Conservation (phyloP, 1,140 invertebrate genomes). For the Drosophila lacertosa region DNA sequence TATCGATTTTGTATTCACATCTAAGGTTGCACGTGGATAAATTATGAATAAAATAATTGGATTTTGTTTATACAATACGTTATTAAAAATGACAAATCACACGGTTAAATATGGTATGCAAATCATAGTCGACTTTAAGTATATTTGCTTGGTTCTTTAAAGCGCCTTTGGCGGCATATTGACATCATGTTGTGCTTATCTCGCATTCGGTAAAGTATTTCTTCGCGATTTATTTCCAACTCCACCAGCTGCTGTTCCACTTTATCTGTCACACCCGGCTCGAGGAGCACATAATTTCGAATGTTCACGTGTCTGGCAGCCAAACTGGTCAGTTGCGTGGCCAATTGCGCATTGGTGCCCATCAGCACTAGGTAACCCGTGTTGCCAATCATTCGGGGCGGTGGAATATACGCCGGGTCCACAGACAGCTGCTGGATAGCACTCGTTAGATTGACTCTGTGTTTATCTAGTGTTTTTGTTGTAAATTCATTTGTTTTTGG, state of each 20-base stretch:
- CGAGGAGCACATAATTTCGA: slow-evolving; percentile 4
- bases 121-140: no score
- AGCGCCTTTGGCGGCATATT: not conserved
- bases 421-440: slow-evolving; percentile 5
- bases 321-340: slow-evolving; percentile 28
- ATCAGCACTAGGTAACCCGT: slow-evolving; percentile 49
- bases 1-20: slow-evolving; percentile 26
- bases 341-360: slow-evolving; percentile 43
- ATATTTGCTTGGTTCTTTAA: slow-evolving; percentile 16
- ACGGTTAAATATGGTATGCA: no score
- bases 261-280: slow-evolving; percentile 11
- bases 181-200: slow-evolving; percentile 29
- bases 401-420: not conserved
- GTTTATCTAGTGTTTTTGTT: not conserved
- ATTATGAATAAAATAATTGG: not conserved
- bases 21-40: slow-evolving; percentile 21
- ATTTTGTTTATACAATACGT: no score
- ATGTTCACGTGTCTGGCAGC: slow-evolving; percentile 8
- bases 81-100: no score
- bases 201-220: slow-evolving; percentile 36
- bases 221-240: slow-evolving; percentile 11
- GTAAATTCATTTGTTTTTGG: not conserved
- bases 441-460: not conserved
- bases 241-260: slow-evolving; percentile 42
- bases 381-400: slow-evolving; percentile 29